A percentile compares a stretch with the other conserved stretches of the same genome.
Conservation (phyloP, 2,888 invertebrate genomes). For the Melangyna quadrimaculata region DNA sequence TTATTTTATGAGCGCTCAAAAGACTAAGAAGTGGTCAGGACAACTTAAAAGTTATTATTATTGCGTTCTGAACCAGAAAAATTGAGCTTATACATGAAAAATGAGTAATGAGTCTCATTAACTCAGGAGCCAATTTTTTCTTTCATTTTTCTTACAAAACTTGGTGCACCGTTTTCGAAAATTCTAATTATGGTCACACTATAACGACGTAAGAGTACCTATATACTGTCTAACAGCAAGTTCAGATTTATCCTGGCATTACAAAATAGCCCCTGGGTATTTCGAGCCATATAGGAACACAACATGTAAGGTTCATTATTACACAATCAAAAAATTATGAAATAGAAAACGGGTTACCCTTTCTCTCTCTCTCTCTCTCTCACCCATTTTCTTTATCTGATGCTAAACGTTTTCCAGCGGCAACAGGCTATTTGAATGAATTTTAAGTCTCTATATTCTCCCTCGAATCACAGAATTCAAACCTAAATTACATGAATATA, state of each 20-base stretch:
- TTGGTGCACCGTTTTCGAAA: too few species aligned
- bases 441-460: constrained; percentile 5
- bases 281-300: constrained; percentile 3
- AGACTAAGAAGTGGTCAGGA: too few species aligned
- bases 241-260: constrained; percentile 40
- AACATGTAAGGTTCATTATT: constrained; percentile 65
- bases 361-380: background rate
- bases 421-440: constrained; percentile 60
- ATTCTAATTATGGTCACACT: background rate
- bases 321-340: constrained; percentile 65
- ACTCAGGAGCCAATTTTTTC: too few species aligned
- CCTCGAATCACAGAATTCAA: constrained; percentile 1
- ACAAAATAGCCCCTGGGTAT: constrained; percentile 2
- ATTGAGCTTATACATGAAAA: too few species aligned
- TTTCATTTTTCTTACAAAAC: too few species aligned
- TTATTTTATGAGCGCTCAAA: too few species aligned
- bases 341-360: constrained; percentile 1
- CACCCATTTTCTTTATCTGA: background rate
- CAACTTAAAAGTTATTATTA: too few species aligned
- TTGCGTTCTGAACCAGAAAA: too few species aligned
- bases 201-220: background rate
- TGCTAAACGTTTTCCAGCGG: background rate
- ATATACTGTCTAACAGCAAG: background rate
- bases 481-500: constrained; percentile 26
- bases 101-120: too few species aligned